Evolutionary conservation across 2,797 vertebrate species (phyloP).

Genomic region (Dipus sagitta): DNA sequence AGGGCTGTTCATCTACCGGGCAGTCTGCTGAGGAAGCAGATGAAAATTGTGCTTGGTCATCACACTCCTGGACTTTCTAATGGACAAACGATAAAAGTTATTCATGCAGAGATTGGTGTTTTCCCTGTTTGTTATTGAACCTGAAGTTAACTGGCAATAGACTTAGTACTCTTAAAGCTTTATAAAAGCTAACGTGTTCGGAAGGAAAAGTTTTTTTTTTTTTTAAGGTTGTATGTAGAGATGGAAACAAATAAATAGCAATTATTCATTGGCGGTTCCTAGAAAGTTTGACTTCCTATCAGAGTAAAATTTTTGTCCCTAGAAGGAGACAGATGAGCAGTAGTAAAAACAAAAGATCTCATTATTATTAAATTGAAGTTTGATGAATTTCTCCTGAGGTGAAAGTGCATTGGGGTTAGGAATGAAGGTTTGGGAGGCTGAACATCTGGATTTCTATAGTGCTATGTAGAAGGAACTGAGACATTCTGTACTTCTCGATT

Average conservation of each 20-base stretch:
- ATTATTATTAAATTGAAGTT: conserved; percentile 13
- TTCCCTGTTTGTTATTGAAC: conserved; percentile 68
- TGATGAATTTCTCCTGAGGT: background rate
- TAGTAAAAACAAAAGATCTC: background rate
- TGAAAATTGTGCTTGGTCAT: conserved; percentile 75
- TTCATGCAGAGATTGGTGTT: conserved; percentile 62
- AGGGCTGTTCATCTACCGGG: conserved; percentile 64
- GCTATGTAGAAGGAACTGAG: background rate
- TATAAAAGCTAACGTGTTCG: conserved; percentile 41
- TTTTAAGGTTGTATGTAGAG: conserved; percentile 53
- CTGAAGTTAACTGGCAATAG: conserved; percentile 6
- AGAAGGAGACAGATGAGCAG: background rate
- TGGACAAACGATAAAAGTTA: conserved; percentile 65
- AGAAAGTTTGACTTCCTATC: conserved; percentile 64
- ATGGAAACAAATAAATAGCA: conserved; percentile 80
- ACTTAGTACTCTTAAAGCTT: conserved; percentile 9
- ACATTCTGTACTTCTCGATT: background rate
- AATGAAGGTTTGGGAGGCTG: background rate
- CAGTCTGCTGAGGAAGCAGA: conserved; percentile 80
- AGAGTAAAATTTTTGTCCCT: conserved; percentile 46
- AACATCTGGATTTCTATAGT: background rate
- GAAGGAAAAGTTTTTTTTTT: conserved; percentile 51
- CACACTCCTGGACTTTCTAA: conserved; percentile 75
- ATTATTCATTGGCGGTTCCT: conserved; percentile 67
- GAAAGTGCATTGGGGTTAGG: background rate